phyloP scores from a whole-genome alignment of 2,797 vertebrate species.

The Forpus xanthops region DNA sequence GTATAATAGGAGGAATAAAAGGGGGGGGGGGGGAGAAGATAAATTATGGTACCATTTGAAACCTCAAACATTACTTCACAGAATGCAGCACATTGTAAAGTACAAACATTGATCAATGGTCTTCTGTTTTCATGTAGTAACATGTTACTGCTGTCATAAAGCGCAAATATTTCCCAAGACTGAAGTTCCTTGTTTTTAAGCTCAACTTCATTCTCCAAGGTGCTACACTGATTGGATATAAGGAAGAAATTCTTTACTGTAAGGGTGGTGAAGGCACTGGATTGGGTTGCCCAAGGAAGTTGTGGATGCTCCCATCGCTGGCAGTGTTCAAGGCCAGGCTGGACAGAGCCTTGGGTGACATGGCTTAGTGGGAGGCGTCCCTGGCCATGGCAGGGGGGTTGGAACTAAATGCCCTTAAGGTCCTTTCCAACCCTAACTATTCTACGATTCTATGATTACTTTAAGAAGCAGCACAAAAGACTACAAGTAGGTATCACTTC shows the following conservation, averaged over 20 bases:
- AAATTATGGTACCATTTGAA: neutral
- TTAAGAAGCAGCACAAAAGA: neutral
- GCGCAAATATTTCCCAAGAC: neutral
- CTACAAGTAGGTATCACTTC: neutral
- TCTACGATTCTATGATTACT: neutral
- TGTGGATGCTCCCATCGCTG: no score
- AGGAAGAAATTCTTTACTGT: no score
- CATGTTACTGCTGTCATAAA: fast-evolving
- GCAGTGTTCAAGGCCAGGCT: no score
- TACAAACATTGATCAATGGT: neutral
- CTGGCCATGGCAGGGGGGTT: no score
- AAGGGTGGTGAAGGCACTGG: no score
- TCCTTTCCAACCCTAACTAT: no score
- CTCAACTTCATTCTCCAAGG: neutral
- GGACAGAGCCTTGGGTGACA: no score
- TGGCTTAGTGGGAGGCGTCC: no score
- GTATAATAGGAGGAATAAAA: neutral
- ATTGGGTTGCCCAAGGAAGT: no score
- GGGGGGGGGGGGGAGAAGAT: neutral
- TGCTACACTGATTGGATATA: neutral
- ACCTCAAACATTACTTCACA: neutral
- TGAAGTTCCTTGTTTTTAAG: neutral
- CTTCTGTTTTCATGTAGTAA: neutral
- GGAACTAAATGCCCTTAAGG: no score
- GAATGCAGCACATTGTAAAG: neutral